These are phyloP conservation scores for Momotus momota DNA, from an alignment of 2,797 vertebrate genomes.

Conservation along the genomic window DNA sequence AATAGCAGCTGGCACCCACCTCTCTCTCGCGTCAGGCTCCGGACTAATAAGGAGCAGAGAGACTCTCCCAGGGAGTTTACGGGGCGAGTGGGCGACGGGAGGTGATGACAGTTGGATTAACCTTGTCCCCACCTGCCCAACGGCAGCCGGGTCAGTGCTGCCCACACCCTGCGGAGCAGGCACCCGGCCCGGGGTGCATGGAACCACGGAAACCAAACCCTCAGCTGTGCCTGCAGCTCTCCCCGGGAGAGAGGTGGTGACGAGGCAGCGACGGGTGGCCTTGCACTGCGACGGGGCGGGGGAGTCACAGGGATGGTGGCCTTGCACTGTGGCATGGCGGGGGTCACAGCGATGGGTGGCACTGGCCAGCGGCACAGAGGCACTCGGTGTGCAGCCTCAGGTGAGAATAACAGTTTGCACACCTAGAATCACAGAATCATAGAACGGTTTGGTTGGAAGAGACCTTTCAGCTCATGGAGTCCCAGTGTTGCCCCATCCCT, in stretches of 20 bases:
- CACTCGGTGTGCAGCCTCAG: not conserved
- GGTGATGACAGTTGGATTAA: not conserved
- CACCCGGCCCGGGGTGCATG: accelerated
- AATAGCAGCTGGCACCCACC: not conserved
- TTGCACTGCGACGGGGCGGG: no score
- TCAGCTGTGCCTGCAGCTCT: conserved; percentile 15
- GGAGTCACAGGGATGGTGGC: not conserved
- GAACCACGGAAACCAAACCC: not conserved
- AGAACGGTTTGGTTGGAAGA: no score
- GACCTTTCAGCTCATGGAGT: no score
- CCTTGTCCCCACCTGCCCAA: not conserved
- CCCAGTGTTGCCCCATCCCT: no score
- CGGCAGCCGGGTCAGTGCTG: not conserved
- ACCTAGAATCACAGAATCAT: no score
- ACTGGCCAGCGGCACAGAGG: not conserved
- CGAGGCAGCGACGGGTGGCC: not conserved
- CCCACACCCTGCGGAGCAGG: accelerated
- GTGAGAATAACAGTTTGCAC: not conserved
- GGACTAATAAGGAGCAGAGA: not conserved
- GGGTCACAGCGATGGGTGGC: not conserved
- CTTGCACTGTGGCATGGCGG: not conserved
- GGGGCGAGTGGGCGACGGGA: accelerated
- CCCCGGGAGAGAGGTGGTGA: accelerated
- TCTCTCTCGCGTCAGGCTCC: not conserved
- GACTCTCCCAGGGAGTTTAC: accelerated